phyloP scores from a whole-genome alignment of 2,888 invertebrate genomes.

The Cerastoderma edule region DNA sequence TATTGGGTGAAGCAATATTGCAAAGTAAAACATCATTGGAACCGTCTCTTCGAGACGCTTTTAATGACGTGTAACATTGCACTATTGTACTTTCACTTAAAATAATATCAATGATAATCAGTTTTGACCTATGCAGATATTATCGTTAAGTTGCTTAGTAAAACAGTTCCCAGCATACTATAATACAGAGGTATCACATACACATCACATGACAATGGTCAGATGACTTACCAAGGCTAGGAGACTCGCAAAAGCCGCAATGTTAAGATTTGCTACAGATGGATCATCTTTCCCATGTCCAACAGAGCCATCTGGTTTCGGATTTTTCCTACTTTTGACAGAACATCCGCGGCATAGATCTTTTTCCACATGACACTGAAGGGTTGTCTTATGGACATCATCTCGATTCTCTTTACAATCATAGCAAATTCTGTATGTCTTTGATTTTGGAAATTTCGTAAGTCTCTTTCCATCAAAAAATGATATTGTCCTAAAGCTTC shows the following conservation, averaged over 20 bases:
- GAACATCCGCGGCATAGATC: conserved; percentile 52
- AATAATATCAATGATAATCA: too few relatives aligned
- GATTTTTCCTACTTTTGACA: conserved; percentile 28
- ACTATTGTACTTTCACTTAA: too few relatives aligned
- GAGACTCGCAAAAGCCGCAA: conserved; percentile 63
- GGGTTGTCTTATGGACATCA: conserved; percentile 49
- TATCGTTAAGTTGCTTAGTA: too few relatives aligned
- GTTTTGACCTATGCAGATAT: too few relatives aligned
- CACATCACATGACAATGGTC: neutral
- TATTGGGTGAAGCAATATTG: too few relatives aligned
- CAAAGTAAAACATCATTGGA: too few relatives aligned
- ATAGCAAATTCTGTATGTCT: conserved; percentile 62
- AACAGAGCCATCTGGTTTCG: conserved; percentile 9
- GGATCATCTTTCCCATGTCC: neutral
- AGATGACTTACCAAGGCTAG: conserved; percentile 64
- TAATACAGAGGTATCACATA: too few relatives aligned
- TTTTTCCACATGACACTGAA: conserved; percentile 28
- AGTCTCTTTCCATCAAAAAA: conserved; percentile 40
- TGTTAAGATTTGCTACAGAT: conserved; percentile 46
- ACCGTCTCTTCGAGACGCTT: too few relatives aligned
- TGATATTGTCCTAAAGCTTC: conserved; percentile 39
- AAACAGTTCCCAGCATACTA: too few relatives aligned
- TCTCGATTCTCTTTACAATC: conserved; percentile 51
- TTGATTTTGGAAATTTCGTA: conserved; percentile 59
- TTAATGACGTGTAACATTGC: too few relatives aligned